phyloP scores from a whole-genome alignment of 2,113 vertebrate genomes.

The Podocnemis expansa region DNA sequence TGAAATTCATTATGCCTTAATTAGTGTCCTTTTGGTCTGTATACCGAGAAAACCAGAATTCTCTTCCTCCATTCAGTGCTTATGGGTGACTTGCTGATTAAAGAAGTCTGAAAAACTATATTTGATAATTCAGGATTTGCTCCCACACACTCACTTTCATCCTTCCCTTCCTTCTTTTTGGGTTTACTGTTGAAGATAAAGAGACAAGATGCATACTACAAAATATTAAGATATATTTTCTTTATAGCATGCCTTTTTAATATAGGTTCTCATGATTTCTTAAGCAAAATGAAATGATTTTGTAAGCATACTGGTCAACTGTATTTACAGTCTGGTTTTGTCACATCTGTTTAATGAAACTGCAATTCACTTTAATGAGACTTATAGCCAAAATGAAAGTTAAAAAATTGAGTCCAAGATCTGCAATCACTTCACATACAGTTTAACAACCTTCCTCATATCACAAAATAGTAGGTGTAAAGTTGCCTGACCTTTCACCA shows the following conservation, averaged over 20 bases:
- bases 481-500: neutral
- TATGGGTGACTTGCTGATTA: neutral
- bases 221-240: neutral
- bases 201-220: neutral
- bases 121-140: neutral
- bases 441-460: neutral
- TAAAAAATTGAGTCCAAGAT: neutral
- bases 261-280: neutral
- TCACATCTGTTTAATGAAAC: neutral
- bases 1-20: neutral
- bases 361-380: neutral
- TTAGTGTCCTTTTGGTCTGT: neutral
- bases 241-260: neutral
- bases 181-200: neutral
- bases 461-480: slow-evolving; percentile 17
- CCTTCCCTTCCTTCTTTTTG: neutral
- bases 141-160: neutral
- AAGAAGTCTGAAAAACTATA: neutral
- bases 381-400: neutral
- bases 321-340: neutral
- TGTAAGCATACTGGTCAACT: neutral
- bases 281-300: neutral
- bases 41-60: neutral
- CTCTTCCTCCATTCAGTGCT: neutral
- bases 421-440: neutral